phyloP scores from a whole-genome alignment of 2,113 vertebrate genomes.

The Gasterosteus nipponicus region DNA sequence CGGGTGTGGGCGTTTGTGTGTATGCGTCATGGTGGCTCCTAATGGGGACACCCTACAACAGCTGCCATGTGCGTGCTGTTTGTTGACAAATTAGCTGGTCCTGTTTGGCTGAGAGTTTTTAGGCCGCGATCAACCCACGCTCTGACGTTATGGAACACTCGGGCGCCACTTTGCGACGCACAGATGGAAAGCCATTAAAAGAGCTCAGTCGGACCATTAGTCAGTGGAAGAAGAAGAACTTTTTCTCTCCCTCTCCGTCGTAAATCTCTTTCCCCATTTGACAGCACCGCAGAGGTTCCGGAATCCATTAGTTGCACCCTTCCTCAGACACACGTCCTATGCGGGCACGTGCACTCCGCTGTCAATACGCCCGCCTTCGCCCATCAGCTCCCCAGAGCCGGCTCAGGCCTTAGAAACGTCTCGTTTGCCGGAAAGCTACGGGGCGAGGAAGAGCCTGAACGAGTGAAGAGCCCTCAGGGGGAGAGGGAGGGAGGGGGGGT shows the following conservation, averaged over 20 bases:
- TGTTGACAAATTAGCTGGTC: constrained; percentile 71
- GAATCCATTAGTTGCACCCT: constrained; percentile 64
- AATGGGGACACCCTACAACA: constrained; percentile 29
- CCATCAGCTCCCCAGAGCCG: constrained; percentile 49
- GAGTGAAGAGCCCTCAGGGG: constrained; percentile 38
- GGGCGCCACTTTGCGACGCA: constrained; percentile 44
- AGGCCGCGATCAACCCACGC: constrained; percentile 35
- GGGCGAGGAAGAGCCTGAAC: constrained; percentile 60
- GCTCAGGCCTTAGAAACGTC: constrained; percentile 25
- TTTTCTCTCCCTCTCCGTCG: constrained; percentile 38
- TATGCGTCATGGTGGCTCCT: constrained; percentile 42
- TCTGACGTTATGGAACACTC: constrained; percentile 53
- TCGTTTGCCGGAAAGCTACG: constrained; percentile 45
- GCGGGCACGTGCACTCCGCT: constrained; percentile 25
- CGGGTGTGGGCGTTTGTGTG: constrained; percentile 43
- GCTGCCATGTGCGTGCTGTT: constrained; percentile 67
- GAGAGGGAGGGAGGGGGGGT: constrained; percentile 20
- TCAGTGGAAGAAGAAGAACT: constrained; percentile 57
- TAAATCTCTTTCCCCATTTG: constrained; percentile 49
- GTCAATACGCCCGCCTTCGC: constrained; percentile 31
- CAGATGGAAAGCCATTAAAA: constrained; percentile 64
- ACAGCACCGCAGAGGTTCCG: constrained; percentile 39
- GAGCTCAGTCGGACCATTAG: constrained; percentile 62
- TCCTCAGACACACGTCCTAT: constrained; percentile 15
- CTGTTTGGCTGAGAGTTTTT: constrained; percentile 46